Evolutionary conservation across 2,888 invertebrate species (phyloP).

Genomic region (Xestia rhomboidea): DNA sequence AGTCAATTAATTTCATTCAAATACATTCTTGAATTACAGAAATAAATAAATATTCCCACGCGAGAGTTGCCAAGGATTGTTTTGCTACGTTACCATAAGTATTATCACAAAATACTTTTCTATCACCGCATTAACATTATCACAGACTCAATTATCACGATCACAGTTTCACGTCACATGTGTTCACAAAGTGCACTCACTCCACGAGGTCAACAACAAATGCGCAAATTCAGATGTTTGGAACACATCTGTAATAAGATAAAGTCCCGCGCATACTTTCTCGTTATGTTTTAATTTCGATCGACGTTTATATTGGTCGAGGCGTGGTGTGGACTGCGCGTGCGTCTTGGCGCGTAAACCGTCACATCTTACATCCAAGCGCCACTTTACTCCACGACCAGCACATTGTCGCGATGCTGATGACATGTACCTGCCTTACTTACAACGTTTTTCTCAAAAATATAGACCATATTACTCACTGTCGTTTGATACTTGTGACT

Average conservation of each 20-base stretch:
- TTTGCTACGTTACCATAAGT: constrained; percentile 62
- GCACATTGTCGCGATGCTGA: constrained; percentile 73
- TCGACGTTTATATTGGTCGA: constrained; percentile 87
- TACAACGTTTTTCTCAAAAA: constrained; percentile 57
- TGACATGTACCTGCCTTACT: constrained; percentile 77
- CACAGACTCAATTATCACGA: constrained; percentile 52
- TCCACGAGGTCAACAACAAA: constrained; percentile 55
- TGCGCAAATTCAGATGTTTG: constrained; percentile 57
- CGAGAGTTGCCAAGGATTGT: constrained; percentile 31
- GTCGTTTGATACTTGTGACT: constrained; percentile 62
- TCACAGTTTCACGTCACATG: constrained; percentile 61
- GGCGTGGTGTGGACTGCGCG: constrained; percentile 84
- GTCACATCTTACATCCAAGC: constrained; percentile 64
- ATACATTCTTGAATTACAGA: constrained; percentile 13
- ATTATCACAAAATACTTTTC: constrained; percentile 63
- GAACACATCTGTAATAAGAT: constrained; percentile 64
- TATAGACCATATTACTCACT: constrained; percentile 67
- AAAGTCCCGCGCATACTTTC: constrained; percentile 77
- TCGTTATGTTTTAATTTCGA: constrained; percentile 82
- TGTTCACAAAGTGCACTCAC: constrained; percentile 62
- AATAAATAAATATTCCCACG: constrained; percentile 18
- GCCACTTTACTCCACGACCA: constrained; percentile 55
- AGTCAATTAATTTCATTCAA: constrained; percentile 35
- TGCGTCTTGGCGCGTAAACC: constrained; percentile 79
- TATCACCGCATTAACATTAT: constrained; percentile 49